Evolutionary conservation across 2,797 vertebrate genomes (phyloP), one percentile per base, ranked within the genome.

Genomic region (Trematomus bernacchii): DNA sequence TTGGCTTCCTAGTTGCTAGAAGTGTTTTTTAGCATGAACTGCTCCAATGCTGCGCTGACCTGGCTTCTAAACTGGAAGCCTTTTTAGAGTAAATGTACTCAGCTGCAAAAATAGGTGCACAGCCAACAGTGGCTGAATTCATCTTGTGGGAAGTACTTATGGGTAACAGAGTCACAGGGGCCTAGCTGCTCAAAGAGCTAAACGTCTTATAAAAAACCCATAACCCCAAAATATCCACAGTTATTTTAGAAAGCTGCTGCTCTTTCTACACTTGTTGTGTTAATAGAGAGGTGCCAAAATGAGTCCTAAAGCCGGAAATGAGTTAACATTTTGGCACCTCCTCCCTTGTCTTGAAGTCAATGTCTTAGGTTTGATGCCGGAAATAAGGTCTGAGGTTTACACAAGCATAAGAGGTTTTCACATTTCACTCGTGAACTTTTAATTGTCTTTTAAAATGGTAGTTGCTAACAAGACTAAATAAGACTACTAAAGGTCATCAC

Each of bases 101-200:
- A 12, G 74, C 71, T 85, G 72, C 70, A 76, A 64, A 74, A 87
- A 66, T 71, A 33, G 71, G 23, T 61, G 43, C 13, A n/a, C 61
- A 54, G 70, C 80, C 71, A 75, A 85, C 77, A 83, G 79, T 66
- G 74, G 81, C 66, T 53, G 68, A 51, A 74, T 83, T 88, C 64
- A n/a, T 14, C 64, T 52, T 62, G 72, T 66, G 77, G 83, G 76
- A 71, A 70, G 82, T 43, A 33, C 76, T 88, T 52, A 64, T 73
- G 72, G 74, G 81, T 66, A 85, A 81, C 83, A 61, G 67, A 53
- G 70, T 76, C 63, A 83, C 8, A 42, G 73, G 85, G 79, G 79
- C 72, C 79, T 54, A 57, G 51, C 78, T 81, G 55, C 50, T 54
- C 82, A 86, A 85, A 85, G 74, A 79, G 43, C 73, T 81, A 61